phyloP scores from a whole-genome alignment of 64 coral and sea anemone genomes.

The Pocillopora damicornis region DNA sequence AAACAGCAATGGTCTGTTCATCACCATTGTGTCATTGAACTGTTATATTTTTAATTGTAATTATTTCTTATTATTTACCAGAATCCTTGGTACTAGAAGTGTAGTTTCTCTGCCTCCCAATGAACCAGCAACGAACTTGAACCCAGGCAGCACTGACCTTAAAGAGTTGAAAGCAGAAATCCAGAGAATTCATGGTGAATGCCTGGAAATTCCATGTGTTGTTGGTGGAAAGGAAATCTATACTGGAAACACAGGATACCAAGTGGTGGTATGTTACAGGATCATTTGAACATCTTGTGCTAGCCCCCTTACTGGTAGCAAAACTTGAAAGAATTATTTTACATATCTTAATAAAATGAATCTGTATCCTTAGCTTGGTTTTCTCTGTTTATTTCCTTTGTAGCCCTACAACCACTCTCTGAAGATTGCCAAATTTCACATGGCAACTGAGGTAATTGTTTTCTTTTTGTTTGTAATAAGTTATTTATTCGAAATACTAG shows the following conservation, averaged over 20 bases:
- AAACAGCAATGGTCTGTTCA: too few species aligned
- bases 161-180: conserved; percentile 74
- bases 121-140: conserved; percentile 77
- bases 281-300: not conserved
- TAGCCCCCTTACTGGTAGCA: not conserved
- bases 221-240: conserved; percentile 85
- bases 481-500: not conserved
- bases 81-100: conserved; percentile 43
- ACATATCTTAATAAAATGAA: too few species aligned
- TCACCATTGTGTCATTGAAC: too few species aligned
- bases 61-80: not conserved
- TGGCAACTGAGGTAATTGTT: conserved; percentile 70
- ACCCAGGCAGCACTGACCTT: conserved; percentile 37
- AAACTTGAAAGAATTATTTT: not conserved
- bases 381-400: not conserved
- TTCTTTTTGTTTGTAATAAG: not conserved
- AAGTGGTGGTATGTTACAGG: conserved; percentile 71
- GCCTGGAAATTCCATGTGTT: conserved; percentile 83
- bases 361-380: not conserved
- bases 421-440: conserved; percentile 80
- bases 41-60: not conserved
- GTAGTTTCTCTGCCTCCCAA: conserved; percentile 65
- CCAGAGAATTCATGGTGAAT: conserved; percentile 69
- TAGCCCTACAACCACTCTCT: conserved; percentile 79
- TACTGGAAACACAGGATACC: conserved; percentile 73